Evolutionary conservation across 2,888 invertebrate species (phyloP).

Genomic region (Glomeris marginata): DNA sequence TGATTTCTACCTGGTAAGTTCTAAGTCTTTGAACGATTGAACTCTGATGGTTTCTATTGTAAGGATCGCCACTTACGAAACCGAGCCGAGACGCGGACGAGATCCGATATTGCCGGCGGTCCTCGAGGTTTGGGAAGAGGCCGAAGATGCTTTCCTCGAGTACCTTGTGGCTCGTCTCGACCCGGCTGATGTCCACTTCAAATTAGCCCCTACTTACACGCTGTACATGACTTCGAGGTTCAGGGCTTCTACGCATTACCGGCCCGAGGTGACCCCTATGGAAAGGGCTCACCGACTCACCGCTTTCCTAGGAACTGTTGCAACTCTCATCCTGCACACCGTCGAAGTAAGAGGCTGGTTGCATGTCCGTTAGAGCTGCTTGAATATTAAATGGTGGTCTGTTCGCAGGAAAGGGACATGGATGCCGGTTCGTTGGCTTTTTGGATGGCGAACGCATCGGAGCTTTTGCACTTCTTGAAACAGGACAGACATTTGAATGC

Average conservation of each 20-base stretch:
- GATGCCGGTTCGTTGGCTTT: constrained; percentile 72
- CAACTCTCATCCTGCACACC: constrained; percentile 66
- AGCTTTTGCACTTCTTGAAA: constrained; percentile 87
- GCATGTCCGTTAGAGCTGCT: no score
- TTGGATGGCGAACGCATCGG: constrained; percentile 97
- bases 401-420: constrained; percentile 55
- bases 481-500: constrained; percentile 87
- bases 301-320: constrained; percentile 75
- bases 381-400: no score
- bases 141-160: constrained; percentile 79
- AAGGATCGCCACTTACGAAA: no score
- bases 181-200: constrained; percentile 60
- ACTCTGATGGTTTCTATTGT: background rate
- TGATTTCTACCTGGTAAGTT: background rate
- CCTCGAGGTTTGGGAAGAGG: constrained; percentile 85
- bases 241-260: constrained; percentile 83
- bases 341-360: constrained; percentile 55
- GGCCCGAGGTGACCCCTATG: constrained; percentile 78
- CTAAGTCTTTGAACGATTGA: no score
- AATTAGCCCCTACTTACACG: constrained; percentile 91
- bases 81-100: constrained; percentile 38
- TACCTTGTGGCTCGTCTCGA: constrained; percentile 77
- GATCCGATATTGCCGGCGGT: constrained; percentile 88
- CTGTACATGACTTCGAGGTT: constrained; percentile 88
- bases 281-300: constrained; percentile 85